Evolutionary conservation across 2,888 invertebrate genomes (phyloP).

Genomic region (Chrysodeixis includens): DNA sequence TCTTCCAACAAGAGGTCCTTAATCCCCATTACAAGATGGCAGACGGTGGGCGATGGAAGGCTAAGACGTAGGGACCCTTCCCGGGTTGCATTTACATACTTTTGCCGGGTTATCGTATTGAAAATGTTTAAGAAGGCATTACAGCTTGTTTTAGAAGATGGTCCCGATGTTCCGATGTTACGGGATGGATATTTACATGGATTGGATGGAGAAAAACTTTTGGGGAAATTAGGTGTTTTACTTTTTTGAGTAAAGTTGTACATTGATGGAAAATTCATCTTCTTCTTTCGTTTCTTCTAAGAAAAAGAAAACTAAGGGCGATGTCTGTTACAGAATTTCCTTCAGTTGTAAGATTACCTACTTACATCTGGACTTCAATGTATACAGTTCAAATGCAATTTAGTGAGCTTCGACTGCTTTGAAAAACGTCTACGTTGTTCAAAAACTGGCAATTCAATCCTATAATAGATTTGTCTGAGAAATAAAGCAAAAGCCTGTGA

Average conservation of each 20-base stretch:
- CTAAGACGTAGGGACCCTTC: constrained; percentile 34
- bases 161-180: constrained; percentile 46
- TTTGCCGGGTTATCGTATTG: constrained; percentile 53
- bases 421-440: constrained; percentile 3
- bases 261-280: neutral
- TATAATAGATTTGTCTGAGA: constrained; percentile 40
- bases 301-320: too few species aligned
- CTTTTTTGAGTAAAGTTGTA: neutral
- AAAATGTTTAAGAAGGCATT: constrained; percentile 57
- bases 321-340: neutral
- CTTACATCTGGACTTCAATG: neutral
- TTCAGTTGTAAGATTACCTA: too few species aligned
- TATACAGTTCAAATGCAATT: neutral
- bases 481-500: constrained; percentile 28
- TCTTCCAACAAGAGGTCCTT: constrained; percentile 41
- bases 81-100: constrained; percentile 60
- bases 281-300: too few species aligned
- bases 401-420: neutral
- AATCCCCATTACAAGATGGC: constrained; percentile 53
- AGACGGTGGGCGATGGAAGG: constrained; percentile 23
- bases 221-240: neutral
- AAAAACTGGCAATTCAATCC: constrained; percentile 22
- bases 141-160: constrained; percentile 48
- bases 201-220: constrained; percentile 28
- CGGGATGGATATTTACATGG: constrained; percentile 29